Percentiles rank a stretch among this genome's conserved stretches.
Conservation (phyloP, 2,797 vertebrate species). For the Pteropus rufus region DNA sequence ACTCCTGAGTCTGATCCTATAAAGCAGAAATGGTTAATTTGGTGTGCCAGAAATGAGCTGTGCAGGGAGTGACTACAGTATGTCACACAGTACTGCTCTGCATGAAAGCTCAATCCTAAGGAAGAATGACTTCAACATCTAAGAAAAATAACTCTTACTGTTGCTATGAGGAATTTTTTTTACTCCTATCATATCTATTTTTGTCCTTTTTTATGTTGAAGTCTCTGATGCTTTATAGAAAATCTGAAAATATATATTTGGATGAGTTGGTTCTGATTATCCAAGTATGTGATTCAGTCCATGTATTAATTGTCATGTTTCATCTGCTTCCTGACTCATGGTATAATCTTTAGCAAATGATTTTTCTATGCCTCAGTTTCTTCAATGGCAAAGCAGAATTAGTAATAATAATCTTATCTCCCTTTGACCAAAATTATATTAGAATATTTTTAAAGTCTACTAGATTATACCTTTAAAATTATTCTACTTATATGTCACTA, state of each 20-base stretch:
- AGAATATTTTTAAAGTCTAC: not conserved
- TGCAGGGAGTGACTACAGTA: not conserved
- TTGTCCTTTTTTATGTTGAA: not conserved
- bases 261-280: constrained; percentile 21
- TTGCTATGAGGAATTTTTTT: not conserved
- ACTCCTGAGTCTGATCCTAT: not conserved
- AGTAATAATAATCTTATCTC: not conserved
- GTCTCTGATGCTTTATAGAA: not conserved
- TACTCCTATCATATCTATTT: not conserved
- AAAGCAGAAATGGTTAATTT: not conserved
- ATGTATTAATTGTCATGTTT: not conserved
- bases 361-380: constrained; percentile 55
- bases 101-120: not conserved
- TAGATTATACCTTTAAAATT: not conserved
- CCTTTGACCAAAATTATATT: not conserved
- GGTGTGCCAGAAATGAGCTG: not conserved
- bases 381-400: constrained; percentile 50
- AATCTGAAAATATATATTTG: not conserved
- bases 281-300: constrained; percentile 44
- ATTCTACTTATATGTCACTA: not conserved
- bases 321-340: constrained; percentile 58
- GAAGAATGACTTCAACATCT: not conserved
- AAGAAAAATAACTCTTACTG: not conserved
- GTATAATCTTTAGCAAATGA: constrained; percentile 55
- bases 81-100: not conserved